Evolutionary conservation across 2,113 vertebrate genomes (phyloP), one percentile per base, ranked within the genome.

Genomic region (Calyptomena viridis): DNA sequence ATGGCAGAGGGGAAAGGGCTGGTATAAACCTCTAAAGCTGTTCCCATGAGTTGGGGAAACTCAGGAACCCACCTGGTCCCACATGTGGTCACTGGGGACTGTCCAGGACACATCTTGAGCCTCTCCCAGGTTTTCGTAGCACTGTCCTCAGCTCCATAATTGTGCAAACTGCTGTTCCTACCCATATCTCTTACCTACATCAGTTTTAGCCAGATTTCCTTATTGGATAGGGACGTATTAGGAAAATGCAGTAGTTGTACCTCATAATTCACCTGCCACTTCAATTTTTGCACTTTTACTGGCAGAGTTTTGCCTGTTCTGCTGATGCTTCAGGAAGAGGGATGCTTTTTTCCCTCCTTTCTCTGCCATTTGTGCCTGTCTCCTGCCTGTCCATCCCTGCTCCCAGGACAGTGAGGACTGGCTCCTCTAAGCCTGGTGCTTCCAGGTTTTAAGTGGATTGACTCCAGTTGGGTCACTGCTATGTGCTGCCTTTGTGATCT

Each of bases 121-220:
- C 67, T 37, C 46, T 67, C 30, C 50, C 42, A 49, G 8, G 2
- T 20, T 47, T 50, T 20, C 16, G n/a, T 39, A 60, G 46, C 16
- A 1, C 53, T 21, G 35, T 27, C 30, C 49, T 78, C 52, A 31
- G 3, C 40, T 59, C 40, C 20, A 2, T 16, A 9, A 8, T 11
- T 31, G 27, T 17, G 24, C 53, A 23, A 9, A 11, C 37, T 21
- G 9, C 53, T 21, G 0, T 44, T 50, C 40, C 72, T 44, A 5
- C 27, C 33, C 1, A 0, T 11, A 5, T 12, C n/a, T 50, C 33
- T 24, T 25, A 5, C 15, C 2, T 6, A 3, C 23, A 0, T 21
- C 46, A 31, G 16, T 11, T n/a, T 12, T 17, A 35, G 31, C 24
- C 25, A 7, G 11, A 5, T 10, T 39, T 33, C 62, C 28, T 24